Conservation (phyloP, 2,113 vertebrate genomes). For the Pluvianellus socialis region DNA sequence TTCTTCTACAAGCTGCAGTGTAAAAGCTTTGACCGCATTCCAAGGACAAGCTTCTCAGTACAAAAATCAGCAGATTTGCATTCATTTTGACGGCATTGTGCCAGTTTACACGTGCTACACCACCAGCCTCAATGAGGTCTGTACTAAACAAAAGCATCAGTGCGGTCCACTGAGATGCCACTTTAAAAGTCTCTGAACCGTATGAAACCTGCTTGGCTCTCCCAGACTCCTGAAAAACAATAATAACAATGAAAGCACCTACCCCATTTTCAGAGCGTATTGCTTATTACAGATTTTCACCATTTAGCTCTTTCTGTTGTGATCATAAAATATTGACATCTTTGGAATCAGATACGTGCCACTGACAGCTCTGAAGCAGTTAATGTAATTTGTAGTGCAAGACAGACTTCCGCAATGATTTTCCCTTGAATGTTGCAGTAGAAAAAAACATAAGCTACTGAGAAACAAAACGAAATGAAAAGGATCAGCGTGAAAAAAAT, state of each 20-base stretch:
- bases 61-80: background rate
- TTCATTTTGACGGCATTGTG: background rate
- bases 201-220: background rate
- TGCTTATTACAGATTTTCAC: background rate
- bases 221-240: background rate
- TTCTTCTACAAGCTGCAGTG: background rate
- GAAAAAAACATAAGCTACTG: background rate
- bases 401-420: background rate
- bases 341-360: background rate
- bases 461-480: background rate
- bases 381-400: background rate
- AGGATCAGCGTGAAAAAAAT: background rate
- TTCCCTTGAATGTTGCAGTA: background rate
- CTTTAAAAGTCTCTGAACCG: background rate
- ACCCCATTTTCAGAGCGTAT: background rate
- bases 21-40: background rate
- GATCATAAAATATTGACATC: background rate
- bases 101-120: background rate
- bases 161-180: background rate
- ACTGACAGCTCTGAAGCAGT: background rate
- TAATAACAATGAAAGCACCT: background rate
- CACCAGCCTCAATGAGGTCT: background rate
- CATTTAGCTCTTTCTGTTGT: background rate
- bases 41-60: background rate
- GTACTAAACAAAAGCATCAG: background rate